Percentiles rank a stretch among this genome's conserved stretches.
Evolutionary conservation across 2,797 vertebrate genomes (phyloP).

Genomic region (Brachyalestes nurse): DNA sequence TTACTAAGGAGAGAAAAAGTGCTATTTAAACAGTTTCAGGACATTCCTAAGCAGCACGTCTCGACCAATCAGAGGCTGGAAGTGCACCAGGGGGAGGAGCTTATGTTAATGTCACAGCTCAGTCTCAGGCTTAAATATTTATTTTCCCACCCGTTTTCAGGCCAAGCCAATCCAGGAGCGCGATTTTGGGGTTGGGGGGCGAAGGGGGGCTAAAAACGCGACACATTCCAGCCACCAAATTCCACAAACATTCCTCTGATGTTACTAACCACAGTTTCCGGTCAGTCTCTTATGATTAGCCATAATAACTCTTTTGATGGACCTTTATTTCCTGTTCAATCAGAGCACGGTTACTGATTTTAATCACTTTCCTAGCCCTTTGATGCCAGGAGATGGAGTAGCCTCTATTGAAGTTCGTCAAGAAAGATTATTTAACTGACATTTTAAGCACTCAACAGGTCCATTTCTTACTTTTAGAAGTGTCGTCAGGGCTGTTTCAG

Average conservation of each 20-base stretch:
- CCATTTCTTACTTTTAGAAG: neutral
- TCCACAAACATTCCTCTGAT: conserved; percentile 65
- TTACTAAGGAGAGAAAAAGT: conserved; percentile 72
- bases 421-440: neutral
- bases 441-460: neutral
- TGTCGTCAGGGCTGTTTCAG: neutral
- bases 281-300: conserved; percentile 65
- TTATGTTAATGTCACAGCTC: conserved; percentile 71
- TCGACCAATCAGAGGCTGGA: conserved; percentile 85
- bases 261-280: conserved; percentile 72
- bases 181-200: too few relatives aligned
- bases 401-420: neutral
- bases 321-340: conserved; percentile 1
- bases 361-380: neutral
- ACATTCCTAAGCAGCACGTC: conserved; percentile 82
- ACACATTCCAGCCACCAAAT: conserved; percentile 62
- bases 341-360: neutral
- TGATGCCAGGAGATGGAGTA: neutral
- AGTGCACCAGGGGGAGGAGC: conserved; percentile 82
- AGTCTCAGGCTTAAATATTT: conserved; percentile 43
- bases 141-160: neutral
- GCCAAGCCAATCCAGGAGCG: neutral
- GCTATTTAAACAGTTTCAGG: conserved; percentile 90
- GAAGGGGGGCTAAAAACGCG: too few relatives aligned
- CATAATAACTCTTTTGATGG: conserved; percentile 22